These are phyloP conservation scores for Dermatophagoides farinae DNA, from an alignment of 1,140 invertebrate species.

Conservation along the genomic window DNA sequence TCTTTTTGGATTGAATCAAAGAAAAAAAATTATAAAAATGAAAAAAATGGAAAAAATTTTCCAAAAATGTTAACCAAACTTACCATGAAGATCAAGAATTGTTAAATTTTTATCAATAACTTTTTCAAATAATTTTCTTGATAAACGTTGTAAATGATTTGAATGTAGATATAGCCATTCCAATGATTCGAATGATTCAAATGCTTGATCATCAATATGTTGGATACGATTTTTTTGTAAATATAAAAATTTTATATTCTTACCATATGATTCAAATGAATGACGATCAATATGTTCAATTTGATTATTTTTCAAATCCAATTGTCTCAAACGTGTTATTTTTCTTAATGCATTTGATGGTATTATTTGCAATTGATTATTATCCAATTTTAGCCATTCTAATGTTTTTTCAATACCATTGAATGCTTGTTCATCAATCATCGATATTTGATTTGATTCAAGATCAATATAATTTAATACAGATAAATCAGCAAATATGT, in stretches of 20 bases:
- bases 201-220: constrained; percentile 47
- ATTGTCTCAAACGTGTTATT: constrained; percentile 57
- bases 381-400: constrained; percentile 61
- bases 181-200: constrained; percentile 65
- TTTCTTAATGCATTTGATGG: constrained; percentile 55
- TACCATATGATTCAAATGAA: constrained; percentile 68
- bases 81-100: constrained; percentile 67
- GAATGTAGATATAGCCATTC: constrained; percentile 66
- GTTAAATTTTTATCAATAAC: constrained; percentile 64
- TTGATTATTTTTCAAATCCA: constrained; percentile 66
- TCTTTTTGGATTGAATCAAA: constrained; percentile 33
- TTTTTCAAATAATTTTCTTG: constrained; percentile 65
- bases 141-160: constrained; percentile 55
- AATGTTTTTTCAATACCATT: constrained; percentile 43
- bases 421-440: constrained; percentile 20
- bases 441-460: constrained; percentile 19
- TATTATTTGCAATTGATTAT: constrained; percentile 59
- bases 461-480: constrained; percentile 20
- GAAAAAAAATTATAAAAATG: neutral
- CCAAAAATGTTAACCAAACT: no score
- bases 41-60: constrained; percentile 18
- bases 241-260: constrained; percentile 71
- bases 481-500: constrained; percentile 15
- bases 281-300: constrained; percentile 58
- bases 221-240: constrained; percentile 75